Percentiles rank a stretch among this genome's conserved stretches.
Conservation (phyloP, 2,888 invertebrate species). For the Petrolisthes manimaculis region DNA sequence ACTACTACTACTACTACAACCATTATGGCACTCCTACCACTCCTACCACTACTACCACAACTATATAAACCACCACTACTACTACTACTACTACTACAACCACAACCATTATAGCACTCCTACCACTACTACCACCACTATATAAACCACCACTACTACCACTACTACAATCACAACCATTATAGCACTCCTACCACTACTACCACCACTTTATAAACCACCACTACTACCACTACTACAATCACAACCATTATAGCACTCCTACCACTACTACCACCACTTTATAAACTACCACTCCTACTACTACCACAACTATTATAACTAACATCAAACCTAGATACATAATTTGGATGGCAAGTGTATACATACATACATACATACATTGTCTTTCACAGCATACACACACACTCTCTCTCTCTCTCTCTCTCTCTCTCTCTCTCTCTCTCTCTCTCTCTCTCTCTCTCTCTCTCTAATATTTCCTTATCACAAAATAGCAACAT, state of each 20-base stretch:
- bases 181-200: neutral
- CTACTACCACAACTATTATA: neutral
- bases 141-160: conserved; percentile 7
- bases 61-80: neutral
- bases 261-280: neutral
- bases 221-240: neutral
- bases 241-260: neutral
- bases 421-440: neutral
- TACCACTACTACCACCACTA: neutral
- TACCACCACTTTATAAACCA: neutral
- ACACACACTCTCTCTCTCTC: conserved; percentile 1
- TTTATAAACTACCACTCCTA: neutral
- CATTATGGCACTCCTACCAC: neutral
- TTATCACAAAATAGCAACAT: neutral
- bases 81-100: conserved; percentile 7
- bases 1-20: conserved; percentile 12
- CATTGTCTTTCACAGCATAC: neutral
- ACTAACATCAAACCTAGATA: neutral
- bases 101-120: neutral
- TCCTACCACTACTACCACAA: neutral
- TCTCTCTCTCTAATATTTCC: neutral
- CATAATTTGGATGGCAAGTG: neutral
- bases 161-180: neutral
- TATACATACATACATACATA: neutral
- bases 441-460: neutral